Evolutionary conservation across 2,888 invertebrate species (phyloP).

Genomic region (Trachelus iudaicus): DNA sequence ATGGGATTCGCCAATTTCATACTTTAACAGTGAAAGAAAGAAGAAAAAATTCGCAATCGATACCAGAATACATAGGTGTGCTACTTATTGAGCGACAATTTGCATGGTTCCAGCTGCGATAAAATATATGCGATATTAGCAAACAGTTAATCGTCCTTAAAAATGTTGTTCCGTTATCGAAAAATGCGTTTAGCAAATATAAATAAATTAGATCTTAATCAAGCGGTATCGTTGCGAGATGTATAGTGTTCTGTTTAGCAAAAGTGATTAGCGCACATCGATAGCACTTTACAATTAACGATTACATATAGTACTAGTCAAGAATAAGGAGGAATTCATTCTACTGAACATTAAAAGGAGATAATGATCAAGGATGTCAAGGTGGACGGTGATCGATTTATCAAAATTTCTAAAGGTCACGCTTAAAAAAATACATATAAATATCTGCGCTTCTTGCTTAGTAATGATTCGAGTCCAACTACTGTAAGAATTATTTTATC

Average conservation of each 20-base stretch:
- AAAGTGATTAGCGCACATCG: constrained; percentile 17
- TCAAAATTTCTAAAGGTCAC: neutral
- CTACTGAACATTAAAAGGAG: neutral
- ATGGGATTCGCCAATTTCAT: constrained; percentile 1
- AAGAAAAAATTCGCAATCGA: neutral
- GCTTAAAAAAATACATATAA: too few species aligned
- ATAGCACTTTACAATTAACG: constrained; percentile 14
- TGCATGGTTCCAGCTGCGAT: neutral
- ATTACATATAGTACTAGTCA: constrained; percentile 17
- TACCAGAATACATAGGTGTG: neutral
- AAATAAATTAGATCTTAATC: neutral
- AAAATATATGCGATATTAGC: neutral
- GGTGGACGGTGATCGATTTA: neutral
- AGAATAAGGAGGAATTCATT: constrained; percentile 9
- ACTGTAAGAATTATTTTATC: constrained; percentile 22
- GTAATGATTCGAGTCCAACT: constrained; percentile 4
- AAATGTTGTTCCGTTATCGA: too few species aligned
- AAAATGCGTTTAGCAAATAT: too few species aligned
- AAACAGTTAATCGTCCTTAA: neutral
- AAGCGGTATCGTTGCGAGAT: neutral
- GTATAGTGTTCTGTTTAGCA: neutral
- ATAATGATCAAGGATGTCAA: neutral
- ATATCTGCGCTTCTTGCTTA: constrained; percentile 7
- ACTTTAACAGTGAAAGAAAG: constrained; percentile 3
- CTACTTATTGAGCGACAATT: neutral